Percentiles rank a stretch among this genome's conserved stretches.
Conservation (phyloP, 2,113 vertebrate species). For the Forbesichthys agassizii region DNA sequence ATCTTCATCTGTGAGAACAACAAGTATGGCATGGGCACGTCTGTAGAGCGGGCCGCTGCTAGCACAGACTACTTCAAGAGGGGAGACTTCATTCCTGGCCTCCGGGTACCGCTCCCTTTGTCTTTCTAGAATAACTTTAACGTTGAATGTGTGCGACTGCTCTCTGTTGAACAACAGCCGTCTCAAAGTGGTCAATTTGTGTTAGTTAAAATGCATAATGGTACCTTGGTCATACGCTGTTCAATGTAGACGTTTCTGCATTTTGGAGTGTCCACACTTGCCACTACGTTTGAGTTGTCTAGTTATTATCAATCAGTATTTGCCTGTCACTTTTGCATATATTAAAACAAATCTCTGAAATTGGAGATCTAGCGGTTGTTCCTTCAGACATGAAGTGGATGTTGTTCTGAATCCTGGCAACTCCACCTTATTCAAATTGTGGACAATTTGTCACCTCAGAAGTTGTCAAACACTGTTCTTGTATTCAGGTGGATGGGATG, state of each 20-base stretch:
- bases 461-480: constrained; percentile 14
- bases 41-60: constrained; percentile 85
- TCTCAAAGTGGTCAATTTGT: too few species aligned
- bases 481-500: constrained; percentile 91
- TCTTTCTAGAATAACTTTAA: background rate
- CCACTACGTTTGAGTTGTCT: background rate
- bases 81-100: constrained; percentile 88
- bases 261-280: too few species aligned
- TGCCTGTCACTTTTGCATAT: background rate
- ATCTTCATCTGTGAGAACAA: constrained; percentile 97
- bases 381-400: background rate
- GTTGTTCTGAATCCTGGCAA: background rate
- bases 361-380: too few species aligned
- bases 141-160: background rate
- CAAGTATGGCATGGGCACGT: constrained; percentile 91
- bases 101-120: constrained; percentile 72
- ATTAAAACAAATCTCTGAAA: too few species aligned
- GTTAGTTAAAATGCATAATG: too few species aligned
- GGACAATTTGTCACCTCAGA: background rate
- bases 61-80: constrained; percentile 92
- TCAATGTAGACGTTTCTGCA: too few species aligned
- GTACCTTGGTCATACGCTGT: too few species aligned
- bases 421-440: too few species aligned
- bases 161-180: background rate
- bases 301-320: background rate